Evolutionary conservation across 2,113 vertebrate species (phyloP).

Genomic region (Astur gentilis): DNA sequence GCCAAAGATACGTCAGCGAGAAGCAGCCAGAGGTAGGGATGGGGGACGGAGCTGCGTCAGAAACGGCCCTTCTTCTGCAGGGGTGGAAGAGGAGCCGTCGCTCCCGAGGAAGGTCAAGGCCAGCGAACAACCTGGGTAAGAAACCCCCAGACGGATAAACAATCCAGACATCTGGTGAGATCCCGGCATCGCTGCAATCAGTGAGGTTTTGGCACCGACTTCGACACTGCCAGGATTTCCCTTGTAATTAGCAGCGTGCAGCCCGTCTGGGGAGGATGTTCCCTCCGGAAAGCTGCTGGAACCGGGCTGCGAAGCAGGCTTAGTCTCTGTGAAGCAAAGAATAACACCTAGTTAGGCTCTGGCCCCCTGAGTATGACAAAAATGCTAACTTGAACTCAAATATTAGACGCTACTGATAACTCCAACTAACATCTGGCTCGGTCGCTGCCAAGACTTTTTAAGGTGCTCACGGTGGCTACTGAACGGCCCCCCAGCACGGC

Average conservation of each 20-base stretch:
- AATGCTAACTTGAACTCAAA: not conserved
- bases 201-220: slow-evolving; percentile 32
- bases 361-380: not conserved
- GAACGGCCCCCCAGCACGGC: fast-evolving
- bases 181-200: slow-evolving; percentile 35
- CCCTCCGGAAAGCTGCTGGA: slow-evolving; percentile 54
- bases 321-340: slow-evolving; percentile 6
- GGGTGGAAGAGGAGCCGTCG: not conserved
- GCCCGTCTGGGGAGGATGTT: slow-evolving; percentile 55
- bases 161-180: slow-evolving; percentile 51
- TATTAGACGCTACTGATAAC: not conserved
- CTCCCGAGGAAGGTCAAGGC: slow-evolving; percentile 37
- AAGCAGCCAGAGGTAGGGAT: not conserved
- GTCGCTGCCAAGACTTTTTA: not conserved
- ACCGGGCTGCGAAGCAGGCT: not conserved
- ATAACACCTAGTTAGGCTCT: not conserved
- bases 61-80: not conserved
- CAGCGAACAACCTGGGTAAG: not conserved
- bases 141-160: slow-evolving; percentile 33
- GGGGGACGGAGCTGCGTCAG: not conserved
- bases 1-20: not conserved
- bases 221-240: slow-evolving; percentile 61
- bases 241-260: slow-evolving; percentile 55
- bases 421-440: not conserved
- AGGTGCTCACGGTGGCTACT: not conserved